These are phyloP conservation scores for Scopus umbretta DNA, from an alignment of 2,113 vertebrate genomes.

Conservation along the genomic window DNA sequence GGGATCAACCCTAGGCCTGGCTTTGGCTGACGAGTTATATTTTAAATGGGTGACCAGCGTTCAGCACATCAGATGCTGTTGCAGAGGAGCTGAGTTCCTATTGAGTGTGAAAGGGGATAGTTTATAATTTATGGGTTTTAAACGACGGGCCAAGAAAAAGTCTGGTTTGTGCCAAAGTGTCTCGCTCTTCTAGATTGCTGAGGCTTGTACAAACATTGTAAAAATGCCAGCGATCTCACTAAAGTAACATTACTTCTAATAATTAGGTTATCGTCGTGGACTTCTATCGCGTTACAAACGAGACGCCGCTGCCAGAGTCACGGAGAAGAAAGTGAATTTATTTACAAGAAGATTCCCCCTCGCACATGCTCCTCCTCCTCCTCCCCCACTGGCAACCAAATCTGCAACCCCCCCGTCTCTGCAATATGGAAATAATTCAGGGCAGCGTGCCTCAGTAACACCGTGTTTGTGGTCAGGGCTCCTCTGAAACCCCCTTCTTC, in stretches of 20 bases:
- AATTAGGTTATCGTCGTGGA: slow-evolving; percentile 16
- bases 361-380: neutral
- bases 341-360: slow-evolving; percentile 39
- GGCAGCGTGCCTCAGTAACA: neutral
- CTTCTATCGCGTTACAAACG: neutral
- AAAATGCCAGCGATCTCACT: neutral
- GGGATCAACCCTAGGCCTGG: neutral
- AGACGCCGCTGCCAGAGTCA: neutral
- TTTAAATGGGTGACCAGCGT: slow-evolving; percentile 48
- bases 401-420: neutral
- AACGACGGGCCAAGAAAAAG: slow-evolving; percentile 84
- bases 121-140: slow-evolving; percentile 94
- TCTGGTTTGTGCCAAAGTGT: slow-evolving; percentile 73
- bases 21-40: neutral
- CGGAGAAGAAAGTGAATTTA: slow-evolving; percentile 14
- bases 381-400: neutral
- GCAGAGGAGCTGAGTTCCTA: slow-evolving; percentile 80
- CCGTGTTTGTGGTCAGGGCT: neutral
- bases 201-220: slow-evolving; percentile 45
- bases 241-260: slow-evolving; percentile 41
- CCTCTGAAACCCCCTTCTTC: neutral
- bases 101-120: slow-evolving; percentile 80
- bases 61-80: slow-evolving; percentile 77
- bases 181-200: slow-evolving; percentile 55
- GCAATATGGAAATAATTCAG: neutral